Evolutionary conservation across 2,888 invertebrate genomes (phyloP).

Genomic region (Eupithecia dodoneata): DNA sequence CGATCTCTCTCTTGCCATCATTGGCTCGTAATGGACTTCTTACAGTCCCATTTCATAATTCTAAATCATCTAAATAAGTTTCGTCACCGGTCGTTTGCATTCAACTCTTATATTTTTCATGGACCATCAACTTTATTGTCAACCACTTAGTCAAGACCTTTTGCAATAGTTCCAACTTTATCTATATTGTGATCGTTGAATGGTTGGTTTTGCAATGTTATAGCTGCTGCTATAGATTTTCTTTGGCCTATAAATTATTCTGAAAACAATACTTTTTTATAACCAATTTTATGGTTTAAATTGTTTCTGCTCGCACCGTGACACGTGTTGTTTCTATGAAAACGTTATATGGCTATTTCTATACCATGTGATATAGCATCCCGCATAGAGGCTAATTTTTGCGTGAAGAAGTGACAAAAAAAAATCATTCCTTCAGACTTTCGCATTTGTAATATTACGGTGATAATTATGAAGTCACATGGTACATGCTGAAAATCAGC

Average conservation of each 20-base stretch:
- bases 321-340: no score
- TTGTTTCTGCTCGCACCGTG: no score
- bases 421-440: no score
- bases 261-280: neutral
- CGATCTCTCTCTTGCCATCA: constrained; percentile 40
- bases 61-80: constrained; percentile 42
- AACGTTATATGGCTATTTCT: no score
- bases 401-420: no score
- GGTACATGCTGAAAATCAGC: no score
- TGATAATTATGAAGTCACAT: neutral
- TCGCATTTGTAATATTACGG: neutral
- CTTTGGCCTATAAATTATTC: neutral
- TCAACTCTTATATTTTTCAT: constrained; percentile 52
- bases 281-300: neutral
- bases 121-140: constrained; percentile 47
- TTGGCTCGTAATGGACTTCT: constrained; percentile 44
- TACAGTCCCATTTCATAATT: constrained; percentile 43
- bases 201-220: constrained; percentile 22
- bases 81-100: constrained; percentile 44
- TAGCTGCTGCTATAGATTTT: neutral
- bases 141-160: constrained; percentile 39
- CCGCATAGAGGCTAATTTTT: no score
- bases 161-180: constrained; percentile 18
- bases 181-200: neutral
- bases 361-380: no score